Base-by-base conservation (phyloP, 2,113 vertebrate species). In the Oreocharis arfaki region DNA sequence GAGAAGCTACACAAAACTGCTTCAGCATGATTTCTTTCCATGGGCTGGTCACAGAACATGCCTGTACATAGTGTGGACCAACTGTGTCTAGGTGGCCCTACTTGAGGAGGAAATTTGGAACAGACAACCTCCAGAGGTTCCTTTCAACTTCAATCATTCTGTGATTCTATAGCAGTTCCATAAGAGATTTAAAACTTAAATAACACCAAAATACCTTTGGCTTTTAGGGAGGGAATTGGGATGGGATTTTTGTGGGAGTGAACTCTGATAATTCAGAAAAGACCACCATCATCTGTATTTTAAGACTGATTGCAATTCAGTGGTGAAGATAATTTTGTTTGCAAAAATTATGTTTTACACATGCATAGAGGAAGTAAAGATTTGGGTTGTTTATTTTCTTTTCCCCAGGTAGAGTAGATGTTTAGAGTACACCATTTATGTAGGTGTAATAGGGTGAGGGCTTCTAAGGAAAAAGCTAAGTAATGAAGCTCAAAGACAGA, bases 241-340 rank as follows among this genome's bases (percentile, higher is more conserved):
- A 4, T 27, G 13, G 3, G 0, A 30, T 35, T 9, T 23, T 16
- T 21, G 1, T 3, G 1, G 3, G 4, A 8, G 4, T 28, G 7
- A 44, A 8, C 10, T 83, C 30, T 27, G 15, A 16, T 70, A 71
- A 16, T 81, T 81, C 10, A 50, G 21, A 35, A 53, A 82, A 33
- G 6, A 55, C n/a, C 13, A 41, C 18, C 39, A 41, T 4, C 4
- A 22, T 27, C 10, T 46, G 15, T 42, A 46, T 50, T 61, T 88
- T 61, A 85, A 82, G 37, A 42, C 5, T 50, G 15, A 60, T 46
- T 73, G 22, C 9, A 74, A 13, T 16, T 5, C 1, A 6, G 53
- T 1, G 2, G 1, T 55, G 21, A 93, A 44, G 6, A 47, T 27
- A 19, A 42, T 16, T 61, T 57, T 63, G 1, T 24, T 39, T 23